Percentiles rank a stretch among this genome's conserved stretches.
Conservation (phyloP, 2,113 vertebrate genomes). For the Chiloscyllium plagiosum region DNA sequence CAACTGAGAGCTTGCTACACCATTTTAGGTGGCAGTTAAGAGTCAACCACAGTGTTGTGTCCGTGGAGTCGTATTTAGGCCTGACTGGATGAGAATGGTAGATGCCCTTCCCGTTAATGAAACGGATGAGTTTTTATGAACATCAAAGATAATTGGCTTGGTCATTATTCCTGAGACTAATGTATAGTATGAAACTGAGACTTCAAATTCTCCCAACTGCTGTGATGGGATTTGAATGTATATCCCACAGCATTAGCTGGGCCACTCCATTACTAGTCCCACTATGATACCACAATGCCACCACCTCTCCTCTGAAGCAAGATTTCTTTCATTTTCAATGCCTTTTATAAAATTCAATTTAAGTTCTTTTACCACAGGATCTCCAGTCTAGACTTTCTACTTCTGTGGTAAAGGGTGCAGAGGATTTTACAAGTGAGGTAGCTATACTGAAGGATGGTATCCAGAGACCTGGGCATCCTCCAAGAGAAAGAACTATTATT, state of each 20-base stretch:
- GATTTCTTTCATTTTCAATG: not conserved
- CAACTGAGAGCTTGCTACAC: too few relatives aligned
- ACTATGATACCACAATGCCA: not conserved
- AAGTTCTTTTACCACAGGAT: constrained; percentile 45
- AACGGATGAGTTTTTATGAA: too few relatives aligned
- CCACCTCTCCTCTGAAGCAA: not conserved
- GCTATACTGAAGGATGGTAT: constrained; percentile 46
- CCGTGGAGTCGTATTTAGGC: too few relatives aligned
- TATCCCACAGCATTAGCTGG: not conserved
- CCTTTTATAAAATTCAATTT: not conserved
- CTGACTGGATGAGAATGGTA: too few relatives aligned
- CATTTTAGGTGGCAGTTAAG: too few relatives aligned
- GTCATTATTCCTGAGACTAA: too few relatives aligned
- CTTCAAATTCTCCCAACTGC: not conserved
- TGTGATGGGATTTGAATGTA: not conserved
- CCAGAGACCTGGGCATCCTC: constrained; percentile 52
- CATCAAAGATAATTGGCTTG: too few relatives aligned
- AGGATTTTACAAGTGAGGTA: constrained; percentile 42
- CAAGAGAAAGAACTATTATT: constrained; percentile 61
- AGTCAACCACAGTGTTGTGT: too few relatives aligned
- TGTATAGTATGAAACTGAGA: too few relatives aligned
- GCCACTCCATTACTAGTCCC: not conserved
- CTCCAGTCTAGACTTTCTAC: constrained; percentile 53
- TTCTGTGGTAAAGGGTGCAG: constrained; percentile 42
- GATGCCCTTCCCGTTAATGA: too few relatives aligned